phyloP scores from a whole-genome alignment of 1,140 invertebrate species.

The Phymastichus coffea region DNA sequence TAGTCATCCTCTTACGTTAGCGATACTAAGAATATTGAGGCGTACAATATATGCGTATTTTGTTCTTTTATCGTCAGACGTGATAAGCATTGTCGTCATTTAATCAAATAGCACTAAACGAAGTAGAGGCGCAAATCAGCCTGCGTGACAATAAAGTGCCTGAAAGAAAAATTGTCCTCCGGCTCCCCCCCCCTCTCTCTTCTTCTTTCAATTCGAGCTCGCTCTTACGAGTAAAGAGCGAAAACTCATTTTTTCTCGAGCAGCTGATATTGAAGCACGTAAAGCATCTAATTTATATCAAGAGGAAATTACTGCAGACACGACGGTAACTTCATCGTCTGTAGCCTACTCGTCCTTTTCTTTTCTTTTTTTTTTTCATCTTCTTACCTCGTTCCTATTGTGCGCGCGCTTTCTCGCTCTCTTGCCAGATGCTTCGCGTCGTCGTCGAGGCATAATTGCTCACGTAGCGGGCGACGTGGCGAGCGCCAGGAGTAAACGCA shows the following conservation, averaged over 20 bases:
- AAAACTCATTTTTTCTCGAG: conserved; percentile 15
- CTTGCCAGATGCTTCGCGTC: neutral
- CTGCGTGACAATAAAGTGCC: too few relatives aligned
- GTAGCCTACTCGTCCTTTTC: conserved; percentile 6
- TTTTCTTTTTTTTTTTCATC: neutral
- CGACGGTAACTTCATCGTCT: conserved; percentile 18
- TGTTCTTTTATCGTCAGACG: too few relatives aligned
- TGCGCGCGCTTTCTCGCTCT: neutral
- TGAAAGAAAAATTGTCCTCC: too few relatives aligned
- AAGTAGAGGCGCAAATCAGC: too few relatives aligned
- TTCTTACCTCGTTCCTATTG: neutral
- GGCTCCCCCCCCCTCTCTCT: too few relatives aligned
- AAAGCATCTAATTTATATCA: conserved; percentile 28
- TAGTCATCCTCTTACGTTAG: too few relatives aligned
- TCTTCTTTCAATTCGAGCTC: too few relatives aligned
- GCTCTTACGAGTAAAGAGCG: too few relatives aligned
- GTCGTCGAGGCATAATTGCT: conserved; percentile 41
- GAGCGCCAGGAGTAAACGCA: conserved; percentile 4
- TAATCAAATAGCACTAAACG: too few relatives aligned
- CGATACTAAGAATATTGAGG: too few relatives aligned
- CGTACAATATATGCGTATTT: too few relatives aligned
- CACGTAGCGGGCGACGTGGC: conserved; percentile 41
- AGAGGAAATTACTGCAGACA: conserved; percentile 21
- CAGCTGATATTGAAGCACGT: conserved; percentile 28
- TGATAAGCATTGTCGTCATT: too few relatives aligned